phyloP scores from a whole-genome alignment of 2,888 invertebrate species.

The Shargacucullia verbasci region DNA sequence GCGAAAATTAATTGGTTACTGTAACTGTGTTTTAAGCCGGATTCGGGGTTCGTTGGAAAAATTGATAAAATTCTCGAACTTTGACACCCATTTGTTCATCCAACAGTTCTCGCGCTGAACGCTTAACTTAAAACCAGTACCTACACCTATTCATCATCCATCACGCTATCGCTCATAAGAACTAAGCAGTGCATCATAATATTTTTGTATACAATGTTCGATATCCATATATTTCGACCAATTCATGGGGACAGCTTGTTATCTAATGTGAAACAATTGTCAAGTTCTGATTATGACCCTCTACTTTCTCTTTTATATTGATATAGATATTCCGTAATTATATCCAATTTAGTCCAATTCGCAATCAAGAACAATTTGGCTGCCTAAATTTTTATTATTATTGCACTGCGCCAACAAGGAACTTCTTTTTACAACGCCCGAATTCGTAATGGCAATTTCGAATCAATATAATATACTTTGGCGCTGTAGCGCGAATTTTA shows the following conservation, averaged over 20 bases:
- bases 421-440: slow-evolving; percentile 8
- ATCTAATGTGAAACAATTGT: slow-evolving; percentile 15
- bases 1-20: slow-evolving; percentile 8
- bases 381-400: slow-evolving; percentile 35
- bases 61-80: slow-evolving; percentile 28
- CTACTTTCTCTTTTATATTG: slow-evolving; percentile 39
- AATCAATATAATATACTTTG: slow-evolving; percentile 15
- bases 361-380: slow-evolving; percentile 37
- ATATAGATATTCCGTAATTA: slow-evolving; percentile 35
- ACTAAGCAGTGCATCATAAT: too few relatives aligned
- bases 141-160: too few relatives aligned
- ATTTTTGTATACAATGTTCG: too few relatives aligned
- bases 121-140: too few relatives aligned
- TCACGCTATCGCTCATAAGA: too few relatives aligned
- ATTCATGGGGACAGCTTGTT: too few relatives aligned
- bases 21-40: slow-evolving; percentile 23
- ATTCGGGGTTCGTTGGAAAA: slow-evolving; percentile 27
- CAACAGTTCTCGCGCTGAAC: too few relatives aligned
- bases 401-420: slow-evolving; percentile 25
- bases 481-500: background rate
- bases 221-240: too few relatives aligned
- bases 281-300: slow-evolving; percentile 1
- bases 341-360: slow-evolving; percentile 38
- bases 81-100: slow-evolving; percentile 20
- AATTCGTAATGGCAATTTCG: slow-evolving; percentile 6